Evolutionary conservation across 1,140 invertebrate species (phyloP).

Genomic region (Sitobion miscanthi): DNA sequence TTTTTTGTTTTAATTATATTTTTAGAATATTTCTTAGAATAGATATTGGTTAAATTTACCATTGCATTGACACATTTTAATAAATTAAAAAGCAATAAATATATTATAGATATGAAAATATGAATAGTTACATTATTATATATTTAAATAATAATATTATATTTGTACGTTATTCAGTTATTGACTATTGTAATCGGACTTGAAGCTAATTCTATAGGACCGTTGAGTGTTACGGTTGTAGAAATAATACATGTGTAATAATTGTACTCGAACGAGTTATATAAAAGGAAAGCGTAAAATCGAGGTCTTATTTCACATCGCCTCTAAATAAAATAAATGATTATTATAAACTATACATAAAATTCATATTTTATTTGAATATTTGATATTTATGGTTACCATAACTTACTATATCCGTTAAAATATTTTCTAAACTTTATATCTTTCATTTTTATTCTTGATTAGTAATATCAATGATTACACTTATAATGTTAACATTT

Average conservation of each 20-base stretch:
- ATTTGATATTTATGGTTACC: neutral
- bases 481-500: neutral
- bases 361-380: neutral
- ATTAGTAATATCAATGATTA: neutral
- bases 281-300: slow-evolving; percentile 40
- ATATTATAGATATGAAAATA: neutral
- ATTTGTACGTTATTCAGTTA: neutral
- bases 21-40: neutral
- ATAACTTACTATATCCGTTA: no score
- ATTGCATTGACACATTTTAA: neutral
- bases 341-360: neutral
- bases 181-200: neutral
- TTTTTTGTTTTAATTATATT: neutral
- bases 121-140: neutral
- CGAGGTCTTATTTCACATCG: neutral
- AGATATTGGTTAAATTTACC: neutral
- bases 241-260: slow-evolving; percentile 2
- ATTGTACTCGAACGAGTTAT: slow-evolving; percentile 15
- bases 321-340: neutral
- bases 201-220: neutral
- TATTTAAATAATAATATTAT: neutral
- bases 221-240: neutral
- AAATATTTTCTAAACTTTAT: neutral
- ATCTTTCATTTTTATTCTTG: neutral
- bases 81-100: neutral